Evolutionary conservation across 2,797 vertebrate species (phyloP).

Genomic region (Triplophysa bombifrons): DNA sequence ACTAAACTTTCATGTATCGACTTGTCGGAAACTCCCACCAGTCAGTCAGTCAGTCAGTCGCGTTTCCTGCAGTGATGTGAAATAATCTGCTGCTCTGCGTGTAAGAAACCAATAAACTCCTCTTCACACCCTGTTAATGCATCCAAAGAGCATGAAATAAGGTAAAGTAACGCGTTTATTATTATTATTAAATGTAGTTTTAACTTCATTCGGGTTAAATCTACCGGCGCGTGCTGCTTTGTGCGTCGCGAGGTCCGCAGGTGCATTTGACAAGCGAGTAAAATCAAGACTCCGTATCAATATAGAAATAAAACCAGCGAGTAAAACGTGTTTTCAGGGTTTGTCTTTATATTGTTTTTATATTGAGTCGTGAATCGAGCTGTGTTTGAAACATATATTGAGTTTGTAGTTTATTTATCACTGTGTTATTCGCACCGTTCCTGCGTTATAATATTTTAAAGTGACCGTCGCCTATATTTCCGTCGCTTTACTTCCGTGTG

Average conservation of each 20-base stretch:
- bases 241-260: neutral
- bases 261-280: neutral
- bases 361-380: neutral
- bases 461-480: neutral
- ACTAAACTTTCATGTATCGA: neutral
- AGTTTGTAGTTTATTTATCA: neutral
- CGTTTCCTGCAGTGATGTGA: conserved; percentile 53
- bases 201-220: neutral
- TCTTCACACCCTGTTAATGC: neutral
- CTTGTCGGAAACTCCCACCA: conserved; percentile 47
- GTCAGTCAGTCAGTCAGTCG: conserved; percentile 22
- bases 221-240: neutral
- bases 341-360: neutral
- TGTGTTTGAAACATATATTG: neutral
- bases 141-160: conserved; percentile 46
- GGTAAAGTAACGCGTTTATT: conserved; percentile 59
- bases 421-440: neutral
- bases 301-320: neutral
- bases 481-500: neutral
- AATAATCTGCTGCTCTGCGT: neutral
- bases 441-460: neutral
- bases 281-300: neutral
- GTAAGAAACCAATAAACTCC: neutral
- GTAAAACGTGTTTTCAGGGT: neutral
- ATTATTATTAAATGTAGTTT: neutral